Evolutionary conservation across 2,888 invertebrate genomes (phyloP), one percentile per base, ranked within the genome.

Genomic region (Yponomeuta cagnagella): DNA sequence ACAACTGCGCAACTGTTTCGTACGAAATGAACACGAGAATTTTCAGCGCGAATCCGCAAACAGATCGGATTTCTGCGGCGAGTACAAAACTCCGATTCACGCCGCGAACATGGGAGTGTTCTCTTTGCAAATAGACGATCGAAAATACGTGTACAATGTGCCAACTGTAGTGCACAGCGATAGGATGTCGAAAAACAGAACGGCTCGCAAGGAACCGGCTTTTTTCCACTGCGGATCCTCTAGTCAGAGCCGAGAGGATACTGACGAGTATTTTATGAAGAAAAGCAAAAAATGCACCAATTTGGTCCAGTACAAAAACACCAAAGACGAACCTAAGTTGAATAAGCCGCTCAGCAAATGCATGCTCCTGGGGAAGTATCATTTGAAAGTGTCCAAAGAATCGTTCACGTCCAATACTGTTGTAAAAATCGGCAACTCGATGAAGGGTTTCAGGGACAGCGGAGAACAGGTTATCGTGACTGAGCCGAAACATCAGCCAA

Each of bases 261-360:
- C 52, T 1, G 15, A 15, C 12, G 52, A 58, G 15, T 15, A 58
- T 15, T 15, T 3, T 5, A 67, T 67, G 67, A 67, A 67, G 88
- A 89, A 71, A 81, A 82, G 90, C 72, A 86, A 76, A 48, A 91
- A 91, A 72, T 89, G 84, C 0, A 90, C 90, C 0, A 90, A 91
- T 74, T 73, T 91, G 63, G 81, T 87, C 0, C 89, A 86, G 75
- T 90, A 90, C 71, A 84, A 77, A 74, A 91, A 90, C 75, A 33
- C 79, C 1, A 70, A 72, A 1, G 73, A 75, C 0, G 90, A 91
- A 76, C 90, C 90, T 0, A 76, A 80, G 3, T 76, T 90, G 10
- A 58, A 72, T 78, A 74, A 63, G 86, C 85, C 0, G 71, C 83
- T 15, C 0, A 84, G 82, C 69, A 85, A 80, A 73, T 84, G 81